Conservation (phyloP, 2,797 vertebrate genomes). For the Uromys caudimaculatus region DNA sequence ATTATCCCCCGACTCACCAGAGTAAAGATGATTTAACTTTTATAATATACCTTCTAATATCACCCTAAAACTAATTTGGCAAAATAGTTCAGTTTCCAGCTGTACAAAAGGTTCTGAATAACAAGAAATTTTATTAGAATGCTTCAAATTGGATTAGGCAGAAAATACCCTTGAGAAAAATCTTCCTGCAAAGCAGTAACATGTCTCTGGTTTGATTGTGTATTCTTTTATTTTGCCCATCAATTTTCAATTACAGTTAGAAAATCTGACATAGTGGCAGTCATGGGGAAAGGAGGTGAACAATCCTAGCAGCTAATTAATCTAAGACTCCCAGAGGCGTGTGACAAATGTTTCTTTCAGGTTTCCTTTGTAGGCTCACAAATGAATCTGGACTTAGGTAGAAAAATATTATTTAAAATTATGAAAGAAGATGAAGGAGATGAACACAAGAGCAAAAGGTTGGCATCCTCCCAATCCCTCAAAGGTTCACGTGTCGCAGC, state of each 20-base stretch:
- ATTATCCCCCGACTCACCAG: background rate
- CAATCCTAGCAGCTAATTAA: background rate
- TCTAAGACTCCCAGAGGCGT: background rate
- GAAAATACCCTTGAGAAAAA: background rate
- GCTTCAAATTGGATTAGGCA: slow-evolving; percentile 17
- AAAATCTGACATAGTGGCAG: background rate
- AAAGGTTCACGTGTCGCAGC: background rate
- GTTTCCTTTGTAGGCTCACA: background rate
- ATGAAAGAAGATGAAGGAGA: background rate
- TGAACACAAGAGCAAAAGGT: too few species aligned
- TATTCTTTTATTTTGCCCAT: slow-evolving; percentile 8
- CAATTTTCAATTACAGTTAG: slow-evolving; percentile 35
- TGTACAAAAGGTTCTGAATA: background rate
- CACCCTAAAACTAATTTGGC: background rate
- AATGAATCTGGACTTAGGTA: background rate
- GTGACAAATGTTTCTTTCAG: background rate
- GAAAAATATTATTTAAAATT: background rate
- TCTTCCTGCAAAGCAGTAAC: slow-evolving; percentile 5
- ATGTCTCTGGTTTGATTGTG: background rate
- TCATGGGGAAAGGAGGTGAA: background rate
- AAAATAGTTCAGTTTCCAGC: slow-evolving; percentile 16
- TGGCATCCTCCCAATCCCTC: background rate
- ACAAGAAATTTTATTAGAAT: slow-evolving; percentile 11
- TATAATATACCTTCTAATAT: slow-evolving; percentile 8
- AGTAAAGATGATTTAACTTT: slow-evolving; percentile 32